Percentiles rank a stretch among this genome's conserved stretches.
These are phyloP conservation scores for Lithophane ornitopus DNA, from an alignment of 2,888 invertebrate genomes.

Conservation along the genomic window DNA sequence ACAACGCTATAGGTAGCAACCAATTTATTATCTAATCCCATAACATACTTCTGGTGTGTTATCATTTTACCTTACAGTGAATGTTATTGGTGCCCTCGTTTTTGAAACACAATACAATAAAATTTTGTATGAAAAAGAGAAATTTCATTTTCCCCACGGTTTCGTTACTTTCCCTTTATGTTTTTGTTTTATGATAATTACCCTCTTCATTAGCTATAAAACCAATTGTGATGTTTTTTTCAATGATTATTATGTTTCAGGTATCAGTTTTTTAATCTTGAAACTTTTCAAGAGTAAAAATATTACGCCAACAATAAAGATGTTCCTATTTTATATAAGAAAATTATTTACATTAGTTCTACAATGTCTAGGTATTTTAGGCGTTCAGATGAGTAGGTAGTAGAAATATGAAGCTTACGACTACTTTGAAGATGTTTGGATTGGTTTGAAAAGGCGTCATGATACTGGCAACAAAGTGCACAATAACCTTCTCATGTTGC, in stretches of 20 bases:
- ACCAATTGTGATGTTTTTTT: conserved; percentile 10
- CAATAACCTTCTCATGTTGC: conserved; percentile 9
- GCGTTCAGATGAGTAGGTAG: conserved; percentile 22
- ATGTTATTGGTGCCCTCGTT: conserved; percentile 74
- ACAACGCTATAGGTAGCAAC: conserved; percentile 67
- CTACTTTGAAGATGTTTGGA: conserved; percentile 25
- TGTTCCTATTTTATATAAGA: conserved; percentile 35
- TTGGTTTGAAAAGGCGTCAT: background rate
- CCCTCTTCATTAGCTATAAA: background rate
- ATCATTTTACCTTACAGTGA: conserved; percentile 89
- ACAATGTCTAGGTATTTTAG: conserved; percentile 38
- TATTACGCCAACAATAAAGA: background rate
- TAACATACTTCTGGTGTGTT: conserved; percentile 86
- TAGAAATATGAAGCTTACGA: conserved; percentile 40
- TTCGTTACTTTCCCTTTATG: background rate
- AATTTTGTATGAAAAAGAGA: background rate
- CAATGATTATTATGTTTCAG: background rate
- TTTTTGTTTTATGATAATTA: background rate
- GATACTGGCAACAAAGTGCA: background rate
- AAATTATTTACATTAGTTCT: conserved; percentile 58
- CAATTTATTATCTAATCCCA: conserved; percentile 71
- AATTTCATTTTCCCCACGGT: no score
- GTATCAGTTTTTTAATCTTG: background rate
- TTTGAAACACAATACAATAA: conserved; percentile 75
- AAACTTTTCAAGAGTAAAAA: background rate